Evolutionary conservation across 2,888 invertebrate species (phyloP).

Genomic region (Poecilobothrus nobilitatus): DNA sequence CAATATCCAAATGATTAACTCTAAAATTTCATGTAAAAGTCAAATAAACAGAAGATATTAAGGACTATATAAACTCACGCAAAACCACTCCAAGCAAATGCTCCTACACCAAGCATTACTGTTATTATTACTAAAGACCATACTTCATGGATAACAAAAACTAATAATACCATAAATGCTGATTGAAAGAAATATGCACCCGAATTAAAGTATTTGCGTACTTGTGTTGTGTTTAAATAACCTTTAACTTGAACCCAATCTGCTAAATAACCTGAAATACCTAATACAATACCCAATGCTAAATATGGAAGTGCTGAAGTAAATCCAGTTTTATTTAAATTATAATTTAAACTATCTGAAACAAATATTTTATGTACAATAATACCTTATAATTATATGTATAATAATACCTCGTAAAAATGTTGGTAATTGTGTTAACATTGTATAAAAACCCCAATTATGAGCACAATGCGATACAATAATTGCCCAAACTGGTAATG

Average conservation of each 20-base stretch:
- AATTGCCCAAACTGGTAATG: conserved; percentile 75
- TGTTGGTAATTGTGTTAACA: conserved; percentile 73
- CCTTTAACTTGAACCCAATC: conserved; percentile 63
- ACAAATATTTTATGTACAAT: conserved; percentile 22
- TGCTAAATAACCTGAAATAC: conserved; percentile 72
- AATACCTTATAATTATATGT: not conserved
- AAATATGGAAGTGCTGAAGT: conserved; percentile 81
- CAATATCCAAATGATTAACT: conserved; percentile 80
- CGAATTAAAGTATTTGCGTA: conserved; percentile 65
- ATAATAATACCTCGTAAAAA: conserved; percentile 61
- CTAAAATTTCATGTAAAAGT: conserved; percentile 42
- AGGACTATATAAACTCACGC: conserved; percentile 49
- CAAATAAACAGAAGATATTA: not conserved
- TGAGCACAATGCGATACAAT: conserved; percentile 76
- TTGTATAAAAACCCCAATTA: conserved; percentile 85
- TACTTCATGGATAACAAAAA: conserved; percentile 59
- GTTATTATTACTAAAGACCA: conserved; percentile 74
- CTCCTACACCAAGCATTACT: conserved; percentile 80
- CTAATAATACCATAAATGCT: conserved; percentile 75
- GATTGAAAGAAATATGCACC: conserved; percentile 70
- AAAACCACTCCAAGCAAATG: conserved; percentile 89
- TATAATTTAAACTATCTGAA: conserved; percentile 63
- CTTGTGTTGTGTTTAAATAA: conserved; percentile 63
- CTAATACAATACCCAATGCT: conserved; percentile 74
- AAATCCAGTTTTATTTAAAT: conserved; percentile 70